These are phyloP conservation scores for Sterna hirundo DNA, from an alignment of 2,113 vertebrate species.

Conservation along the genomic window DNA sequence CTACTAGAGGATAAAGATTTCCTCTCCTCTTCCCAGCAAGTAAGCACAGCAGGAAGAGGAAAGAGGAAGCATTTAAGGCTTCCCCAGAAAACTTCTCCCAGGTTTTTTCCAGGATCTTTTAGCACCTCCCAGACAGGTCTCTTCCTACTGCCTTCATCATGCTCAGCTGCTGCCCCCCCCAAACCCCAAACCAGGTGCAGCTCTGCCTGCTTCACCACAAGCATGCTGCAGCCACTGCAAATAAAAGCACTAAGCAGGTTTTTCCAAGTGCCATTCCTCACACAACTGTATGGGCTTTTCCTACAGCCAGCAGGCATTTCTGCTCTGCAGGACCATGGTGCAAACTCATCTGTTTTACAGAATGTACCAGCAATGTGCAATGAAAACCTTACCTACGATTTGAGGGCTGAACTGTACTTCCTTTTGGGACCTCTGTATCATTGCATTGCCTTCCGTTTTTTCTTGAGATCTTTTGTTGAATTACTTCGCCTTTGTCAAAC, in stretches of 20 bases:
- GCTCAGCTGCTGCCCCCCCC: not conserved
- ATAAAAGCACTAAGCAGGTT: not conserved
- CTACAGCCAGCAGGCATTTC: not conserved
- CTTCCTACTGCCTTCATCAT: not conserved
- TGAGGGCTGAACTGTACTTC: slow-evolving; percentile 70
- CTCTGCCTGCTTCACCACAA: not conserved
- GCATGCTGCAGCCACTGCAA: not conserved
- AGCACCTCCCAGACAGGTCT: not conserved
- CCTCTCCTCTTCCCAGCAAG: not conserved
- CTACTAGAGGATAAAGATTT: not conserved
- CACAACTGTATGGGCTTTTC: not conserved
- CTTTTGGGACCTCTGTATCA: slow-evolving; percentile 76
- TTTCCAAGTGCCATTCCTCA: not conserved
- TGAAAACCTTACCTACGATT: slow-evolving; percentile 74
- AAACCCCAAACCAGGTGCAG: not conserved
- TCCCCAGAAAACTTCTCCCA: not conserved
- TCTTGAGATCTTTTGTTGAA: slow-evolving; percentile 77
- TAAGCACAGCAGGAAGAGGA: not conserved
- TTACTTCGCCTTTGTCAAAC: slow-evolving; percentile 89
- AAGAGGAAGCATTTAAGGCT: not conserved
- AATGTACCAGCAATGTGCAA: not conserved
- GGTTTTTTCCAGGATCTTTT: not conserved
- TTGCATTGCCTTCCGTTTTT: slow-evolving; percentile 75
- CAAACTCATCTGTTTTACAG: not conserved
- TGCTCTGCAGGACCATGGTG: not conserved